Evolutionary conservation across 2,888 invertebrate genomes (phyloP), one percentile per base, ranked within the genome.

Genomic region (Lomographa bimaculata): DNA sequence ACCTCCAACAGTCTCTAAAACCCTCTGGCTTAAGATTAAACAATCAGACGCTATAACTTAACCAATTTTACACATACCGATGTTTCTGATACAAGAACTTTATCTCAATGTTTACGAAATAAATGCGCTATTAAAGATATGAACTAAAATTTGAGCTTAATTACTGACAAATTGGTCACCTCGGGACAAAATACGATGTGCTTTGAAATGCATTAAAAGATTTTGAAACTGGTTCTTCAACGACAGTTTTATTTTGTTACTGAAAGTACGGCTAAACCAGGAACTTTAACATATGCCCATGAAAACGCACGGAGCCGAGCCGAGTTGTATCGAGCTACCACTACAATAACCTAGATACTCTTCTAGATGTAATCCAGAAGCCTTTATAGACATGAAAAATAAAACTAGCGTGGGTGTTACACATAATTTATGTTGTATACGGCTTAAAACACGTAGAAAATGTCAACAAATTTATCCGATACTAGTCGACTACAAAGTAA

Each of bases 91-190:
- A 43, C 37, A 37, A 39, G 36, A 37, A 32, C 36, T 30, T 55
- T 45, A 47, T 73, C 67, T 60, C 43, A 57, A 60, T 65, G 65
- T 68, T 70, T 63, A 71, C 57, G 54, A 56, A 65, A 65, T 68
- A 71, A 73, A 71, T 66, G 57, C 54, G 54, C 48, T 46, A 64
- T 73, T 77, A 69, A 72, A 78, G 71, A 78, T 78, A 72, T 71
- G 54, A 41, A 32, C 44, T 54, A 54, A 69, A 64, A 61, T 53
- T 54, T 54, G 32, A 57, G 54, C 54, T 60, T 79, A 76, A 79
- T 78, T 77, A 75, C 65, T 72, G 75, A 79, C 77, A 78, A 79
- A 79, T 78, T 75, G 71, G 63, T 60, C 54, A 44, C 52, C 49
- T 60, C 46, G 54, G 57, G 50, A 55, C 58, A 63, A 71, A 64